Conservation (phyloP, 2,113 vertebrate genomes). For the Eptatretus burgeri region DNA sequence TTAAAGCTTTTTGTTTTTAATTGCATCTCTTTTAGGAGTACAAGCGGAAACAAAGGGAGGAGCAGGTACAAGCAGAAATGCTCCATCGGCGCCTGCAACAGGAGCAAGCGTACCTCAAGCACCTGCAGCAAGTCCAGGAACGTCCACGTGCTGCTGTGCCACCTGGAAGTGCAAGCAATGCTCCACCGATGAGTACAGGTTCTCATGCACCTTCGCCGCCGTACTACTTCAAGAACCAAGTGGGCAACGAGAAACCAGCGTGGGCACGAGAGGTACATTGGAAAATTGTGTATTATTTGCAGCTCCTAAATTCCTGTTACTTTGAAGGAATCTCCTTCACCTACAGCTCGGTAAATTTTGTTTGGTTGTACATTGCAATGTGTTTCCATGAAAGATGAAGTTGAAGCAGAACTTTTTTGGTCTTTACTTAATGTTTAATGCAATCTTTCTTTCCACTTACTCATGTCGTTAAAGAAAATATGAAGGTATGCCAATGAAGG, state of each 20-base stretch:
- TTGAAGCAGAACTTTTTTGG: too few species aligned
- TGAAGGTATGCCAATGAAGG: too few species aligned
- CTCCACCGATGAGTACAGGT: not conserved
- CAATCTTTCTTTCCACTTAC: too few species aligned
- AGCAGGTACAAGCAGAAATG: not conserved
- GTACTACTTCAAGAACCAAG: slow-evolving; percentile 2
- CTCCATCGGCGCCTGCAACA: slow-evolving; percentile 2
- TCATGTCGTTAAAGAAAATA: too few species aligned
- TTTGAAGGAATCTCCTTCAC: too few species aligned
- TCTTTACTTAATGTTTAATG: too few species aligned
- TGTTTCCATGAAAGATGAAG: too few species aligned
- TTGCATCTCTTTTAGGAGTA: not conserved
- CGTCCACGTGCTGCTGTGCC: not conserved
- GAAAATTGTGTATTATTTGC: too few species aligned
- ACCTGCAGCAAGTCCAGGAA: not conserved
- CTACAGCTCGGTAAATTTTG: too few species aligned
- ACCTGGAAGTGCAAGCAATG: not conserved
- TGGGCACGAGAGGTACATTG: not conserved
- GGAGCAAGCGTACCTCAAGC: slow-evolving; percentile 4
- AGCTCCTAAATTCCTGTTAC: too few species aligned
- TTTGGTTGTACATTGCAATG: too few species aligned
- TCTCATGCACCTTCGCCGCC: not conserved
- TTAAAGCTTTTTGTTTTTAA: too few species aligned
- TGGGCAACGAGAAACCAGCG: not conserved
- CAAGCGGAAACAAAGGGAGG: not conserved